Evolutionary conservation across 2,888 invertebrate species (phyloP).

Genomic region (Holacanthella duospinosa): DNA sequence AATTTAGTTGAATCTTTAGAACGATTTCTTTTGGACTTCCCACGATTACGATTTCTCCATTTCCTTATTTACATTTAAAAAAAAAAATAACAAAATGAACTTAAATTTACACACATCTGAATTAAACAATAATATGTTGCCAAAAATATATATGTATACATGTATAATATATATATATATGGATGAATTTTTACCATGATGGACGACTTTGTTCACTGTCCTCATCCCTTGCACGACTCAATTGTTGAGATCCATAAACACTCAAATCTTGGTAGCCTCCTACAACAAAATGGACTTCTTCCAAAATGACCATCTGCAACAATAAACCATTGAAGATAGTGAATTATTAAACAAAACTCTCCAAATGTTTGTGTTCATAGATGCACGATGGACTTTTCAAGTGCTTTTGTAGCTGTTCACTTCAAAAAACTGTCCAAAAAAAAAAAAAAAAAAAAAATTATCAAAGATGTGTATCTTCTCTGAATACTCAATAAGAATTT

Average conservation of each 20-base stretch:
- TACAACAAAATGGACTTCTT: constrained; percentile 5
- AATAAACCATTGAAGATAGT: not conserved
- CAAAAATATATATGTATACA: too few relatives aligned
- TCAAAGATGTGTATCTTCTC: too few relatives aligned
- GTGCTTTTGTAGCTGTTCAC: too few relatives aligned
- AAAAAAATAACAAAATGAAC: not conserved
- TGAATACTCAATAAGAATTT: too few relatives aligned
- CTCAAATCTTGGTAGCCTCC: not conserved
- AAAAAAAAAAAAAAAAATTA: too few relatives aligned
- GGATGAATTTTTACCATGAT: not conserved
- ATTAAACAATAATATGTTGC: not conserved
- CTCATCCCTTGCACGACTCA: not conserved
- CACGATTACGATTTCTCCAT: constrained; percentile 9
- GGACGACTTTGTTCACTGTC: not conserved
- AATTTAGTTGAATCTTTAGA: not conserved
- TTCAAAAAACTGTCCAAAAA: too few relatives aligned
- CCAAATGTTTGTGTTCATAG: too few relatives aligned
- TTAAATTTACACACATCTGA: not conserved
- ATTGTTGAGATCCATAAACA: not conserved
- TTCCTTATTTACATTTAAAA: not conserved
- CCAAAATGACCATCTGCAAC: constrained; percentile 14
- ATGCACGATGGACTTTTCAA: too few relatives aligned
- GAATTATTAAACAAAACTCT: not conserved
- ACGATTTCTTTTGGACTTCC: not conserved
- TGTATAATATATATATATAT: too few relatives aligned